These are phyloP conservation scores for Pitta sordida DNA, from an alignment of 2,113 vertebrate species.

Conservation along the genomic window DNA sequence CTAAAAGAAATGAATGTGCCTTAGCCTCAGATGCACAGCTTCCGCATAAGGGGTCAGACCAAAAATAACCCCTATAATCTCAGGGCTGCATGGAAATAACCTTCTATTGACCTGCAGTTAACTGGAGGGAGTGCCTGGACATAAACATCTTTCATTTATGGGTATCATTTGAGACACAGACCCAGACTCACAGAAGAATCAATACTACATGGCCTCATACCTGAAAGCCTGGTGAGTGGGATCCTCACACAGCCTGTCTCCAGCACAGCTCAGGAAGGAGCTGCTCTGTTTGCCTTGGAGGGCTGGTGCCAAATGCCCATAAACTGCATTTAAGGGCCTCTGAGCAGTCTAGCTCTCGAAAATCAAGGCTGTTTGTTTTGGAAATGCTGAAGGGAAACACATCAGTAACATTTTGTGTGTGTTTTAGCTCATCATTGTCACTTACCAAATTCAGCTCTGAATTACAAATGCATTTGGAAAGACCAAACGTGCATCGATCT, in stretches of 20 bases:
- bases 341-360: background rate
- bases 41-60: background rate
- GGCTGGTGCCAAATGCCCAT: background rate
- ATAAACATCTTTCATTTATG: background rate
- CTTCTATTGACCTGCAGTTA: background rate
- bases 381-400: background rate
- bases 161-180: background rate
- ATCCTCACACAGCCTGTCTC: background rate
- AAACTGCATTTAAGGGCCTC: background rate
- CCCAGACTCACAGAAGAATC: accelerated
- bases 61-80: background rate
- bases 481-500: background rate
- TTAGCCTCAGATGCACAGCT: background rate
- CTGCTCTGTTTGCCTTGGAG: background rate
- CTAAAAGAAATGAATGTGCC: background rate
- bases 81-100: background rate
- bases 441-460: background rate
- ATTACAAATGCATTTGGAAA: background rate
- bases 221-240: background rate
- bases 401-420: background rate
- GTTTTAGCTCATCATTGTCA: background rate
- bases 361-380: background rate
- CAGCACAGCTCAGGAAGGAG: background rate
- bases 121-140: background rate
- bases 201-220: background rate